A percentile compares a stretch with the other conserved stretches of the same genome.
Conservation (phyloP, 2,888 invertebrate species). For the Chesias legatella region DNA sequence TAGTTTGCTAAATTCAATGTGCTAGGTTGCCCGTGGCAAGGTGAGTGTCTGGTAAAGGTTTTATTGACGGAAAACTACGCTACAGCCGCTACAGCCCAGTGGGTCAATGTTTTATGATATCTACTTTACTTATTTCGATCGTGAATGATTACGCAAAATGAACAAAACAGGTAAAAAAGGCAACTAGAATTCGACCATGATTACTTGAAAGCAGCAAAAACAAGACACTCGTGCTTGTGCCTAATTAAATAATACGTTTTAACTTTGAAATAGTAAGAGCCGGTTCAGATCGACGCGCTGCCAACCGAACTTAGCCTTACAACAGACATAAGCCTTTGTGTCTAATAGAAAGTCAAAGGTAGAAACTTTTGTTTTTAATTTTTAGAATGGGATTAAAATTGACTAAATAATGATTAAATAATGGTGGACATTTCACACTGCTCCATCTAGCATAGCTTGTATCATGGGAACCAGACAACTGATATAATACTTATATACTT, state of each 20-base stretch:
- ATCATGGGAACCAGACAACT: too few relatives aligned
- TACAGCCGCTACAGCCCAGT: slow-evolving; percentile 23
- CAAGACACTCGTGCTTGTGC: neutral
- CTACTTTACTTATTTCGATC: slow-evolving; percentile 4
- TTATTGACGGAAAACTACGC: slow-evolving; percentile 38
- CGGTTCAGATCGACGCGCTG: too few relatives aligned
- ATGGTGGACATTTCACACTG: too few relatives aligned
- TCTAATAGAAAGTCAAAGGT: too few relatives aligned
- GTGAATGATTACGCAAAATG: slow-evolving; percentile 12
- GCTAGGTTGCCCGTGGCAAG: slow-evolving; percentile 33
- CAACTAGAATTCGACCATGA: slow-evolving; percentile 13
- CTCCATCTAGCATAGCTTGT: too few relatives aligned
- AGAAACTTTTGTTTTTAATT: too few relatives aligned
- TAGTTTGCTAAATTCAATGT: slow-evolving; percentile 22
- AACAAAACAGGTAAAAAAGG: slow-evolving; percentile 9
- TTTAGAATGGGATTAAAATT: too few relatives aligned
- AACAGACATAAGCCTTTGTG: too few relatives aligned
- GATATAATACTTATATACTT: too few relatives aligned
- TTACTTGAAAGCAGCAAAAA: slow-evolving; percentile 11
- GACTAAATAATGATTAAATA: too few relatives aligned
- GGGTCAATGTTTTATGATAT: slow-evolving; percentile 40
- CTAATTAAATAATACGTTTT: neutral
- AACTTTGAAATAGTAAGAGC: neutral
- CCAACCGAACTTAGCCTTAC: too few relatives aligned
- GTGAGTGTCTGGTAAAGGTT: slow-evolving; percentile 37